These are phyloP conservation scores for Eupeodes corollae DNA, from an alignment of 1,140 invertebrate genomes.

Conservation along the genomic window DNA sequence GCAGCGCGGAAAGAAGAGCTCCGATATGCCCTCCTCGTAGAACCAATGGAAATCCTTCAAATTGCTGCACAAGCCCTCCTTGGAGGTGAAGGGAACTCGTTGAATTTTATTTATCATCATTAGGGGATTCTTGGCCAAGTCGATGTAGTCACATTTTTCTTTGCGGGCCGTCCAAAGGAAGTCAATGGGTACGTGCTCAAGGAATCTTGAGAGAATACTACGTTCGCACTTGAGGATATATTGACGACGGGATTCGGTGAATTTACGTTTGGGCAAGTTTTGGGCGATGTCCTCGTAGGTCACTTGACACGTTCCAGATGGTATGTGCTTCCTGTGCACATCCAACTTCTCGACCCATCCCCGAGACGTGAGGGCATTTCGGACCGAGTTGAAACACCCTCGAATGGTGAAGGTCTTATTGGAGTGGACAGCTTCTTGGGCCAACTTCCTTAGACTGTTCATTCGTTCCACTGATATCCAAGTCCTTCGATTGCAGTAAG, in stretches of 20 bases:
- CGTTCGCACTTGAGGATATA: slow-evolving; percentile 43
- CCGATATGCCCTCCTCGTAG: slow-evolving; percentile 65
- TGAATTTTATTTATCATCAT: slow-evolving; percentile 48
- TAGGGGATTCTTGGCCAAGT: slow-evolving; percentile 33
- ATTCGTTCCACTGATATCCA: slow-evolving; percentile 41
- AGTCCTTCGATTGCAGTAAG: slow-evolving; percentile 24
- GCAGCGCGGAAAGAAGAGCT: slow-evolving; percentile 74
- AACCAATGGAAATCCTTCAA: slow-evolving; percentile 83
- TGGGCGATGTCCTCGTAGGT: slow-evolving; percentile 33
- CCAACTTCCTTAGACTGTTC: slow-evolving; percentile 36
- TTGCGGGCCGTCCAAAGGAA: slow-evolving; percentile 80
- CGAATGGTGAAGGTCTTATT: slow-evolving; percentile 42
- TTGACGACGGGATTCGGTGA: slow-evolving; percentile 29
- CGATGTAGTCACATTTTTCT: slow-evolving; percentile 51
- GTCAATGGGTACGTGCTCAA: slow-evolving; percentile 61
- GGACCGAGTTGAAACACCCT: slow-evolving; percentile 35
- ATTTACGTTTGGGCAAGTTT: slow-evolving; percentile 27
- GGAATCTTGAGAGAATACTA: slow-evolving; percentile 51
- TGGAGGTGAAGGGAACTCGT: slow-evolving; percentile 76
- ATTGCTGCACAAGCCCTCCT: slow-evolving; percentile 74
- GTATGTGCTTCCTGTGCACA: slow-evolving; percentile 38
- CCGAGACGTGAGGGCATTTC: slow-evolving; percentile 42
- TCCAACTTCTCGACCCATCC: slow-evolving; percentile 56
- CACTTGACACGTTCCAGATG: slow-evolving; percentile 20
- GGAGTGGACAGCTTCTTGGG: slow-evolving; percentile 40